phyloP scores from a whole-genome alignment of 1,140 invertebrate genomes.

The Eurosta solidaginis region DNA sequence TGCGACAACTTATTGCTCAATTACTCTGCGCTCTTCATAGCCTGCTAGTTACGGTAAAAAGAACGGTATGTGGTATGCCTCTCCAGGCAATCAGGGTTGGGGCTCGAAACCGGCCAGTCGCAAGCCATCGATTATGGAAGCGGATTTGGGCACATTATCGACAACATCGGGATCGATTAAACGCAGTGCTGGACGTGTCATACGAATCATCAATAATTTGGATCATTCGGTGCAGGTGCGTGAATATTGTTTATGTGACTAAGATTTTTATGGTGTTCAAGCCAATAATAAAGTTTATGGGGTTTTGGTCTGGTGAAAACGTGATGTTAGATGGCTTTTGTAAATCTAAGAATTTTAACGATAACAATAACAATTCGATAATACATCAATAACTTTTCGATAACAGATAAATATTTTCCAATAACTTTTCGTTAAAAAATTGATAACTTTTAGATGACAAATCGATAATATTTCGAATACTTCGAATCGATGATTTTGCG shows the following conservation, averaged over 20 bases:
- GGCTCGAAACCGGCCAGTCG: conserved; percentile 64
- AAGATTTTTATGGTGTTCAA: neutral
- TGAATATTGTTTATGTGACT: neutral
- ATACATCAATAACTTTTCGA: no score
- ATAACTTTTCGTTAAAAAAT: no score
- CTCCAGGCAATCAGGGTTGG: conserved; percentile 66
- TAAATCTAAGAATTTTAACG: no score
- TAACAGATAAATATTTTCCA: no score
- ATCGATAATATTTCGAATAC: no score
- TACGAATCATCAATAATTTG: conserved; percentile 89
- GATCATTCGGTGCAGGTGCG: conserved; percentile 86
- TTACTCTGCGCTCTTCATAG: conserved; percentile 57
- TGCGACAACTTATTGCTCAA: neutral
- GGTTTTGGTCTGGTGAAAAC: no score
- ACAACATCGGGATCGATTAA: conserved; percentile 69
- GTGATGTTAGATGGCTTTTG: no score
- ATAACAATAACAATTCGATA: no score
- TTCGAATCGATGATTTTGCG: no score
- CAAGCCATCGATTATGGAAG: conserved; percentile 77
- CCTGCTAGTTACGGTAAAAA: conserved; percentile 86
- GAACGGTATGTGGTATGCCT: conserved; percentile 83
- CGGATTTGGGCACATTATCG: conserved; percentile 69
- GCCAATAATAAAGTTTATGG: no score
- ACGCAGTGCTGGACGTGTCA: conserved; percentile 80
- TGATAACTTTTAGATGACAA: no score